Evolutionary conservation across 2,888 invertebrate species (phyloP).

Genomic region (Encarsia formosa): DNA sequence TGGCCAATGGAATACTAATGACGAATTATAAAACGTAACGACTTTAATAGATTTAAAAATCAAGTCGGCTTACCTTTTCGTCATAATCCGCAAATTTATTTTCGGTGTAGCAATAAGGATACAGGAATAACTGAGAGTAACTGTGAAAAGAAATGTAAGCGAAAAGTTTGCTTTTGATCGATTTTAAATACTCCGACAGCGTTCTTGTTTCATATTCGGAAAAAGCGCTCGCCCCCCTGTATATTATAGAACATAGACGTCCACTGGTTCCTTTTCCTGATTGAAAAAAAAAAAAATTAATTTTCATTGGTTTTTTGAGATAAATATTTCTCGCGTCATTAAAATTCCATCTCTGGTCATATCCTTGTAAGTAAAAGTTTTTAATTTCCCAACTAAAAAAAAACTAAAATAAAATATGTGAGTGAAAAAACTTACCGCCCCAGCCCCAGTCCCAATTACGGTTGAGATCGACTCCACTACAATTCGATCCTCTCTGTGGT

Average conservation of each 20-base stretch:
- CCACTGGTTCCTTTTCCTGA: conserved; percentile 56
- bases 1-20: conserved; percentile 48
- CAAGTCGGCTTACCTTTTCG: neutral
- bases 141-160: conserved; percentile 72
- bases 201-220: conserved; percentile 65
- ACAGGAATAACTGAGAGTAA: conserved; percentile 64
- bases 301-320: no score
- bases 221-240: conserved; percentile 64
- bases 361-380: no score
- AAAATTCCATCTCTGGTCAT: no score
- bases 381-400: no score
- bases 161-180: conserved; percentile 54
- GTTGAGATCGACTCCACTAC: neutral
- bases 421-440: neutral
- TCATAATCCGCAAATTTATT: neutral
- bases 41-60: neutral
- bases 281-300: neutral
- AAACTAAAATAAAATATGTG: no score
- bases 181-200: conserved; percentile 55
- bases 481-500: neutral
- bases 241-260: conserved; percentile 60
- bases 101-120: conserved; percentile 66
- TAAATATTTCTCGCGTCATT: no score
- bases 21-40: no score
- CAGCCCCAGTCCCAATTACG: neutral